Evolutionary conservation across 2,113 vertebrate species (phyloP), one percentile per base, ranked within the genome.

Genomic region (Cygnus atratus): DNA sequence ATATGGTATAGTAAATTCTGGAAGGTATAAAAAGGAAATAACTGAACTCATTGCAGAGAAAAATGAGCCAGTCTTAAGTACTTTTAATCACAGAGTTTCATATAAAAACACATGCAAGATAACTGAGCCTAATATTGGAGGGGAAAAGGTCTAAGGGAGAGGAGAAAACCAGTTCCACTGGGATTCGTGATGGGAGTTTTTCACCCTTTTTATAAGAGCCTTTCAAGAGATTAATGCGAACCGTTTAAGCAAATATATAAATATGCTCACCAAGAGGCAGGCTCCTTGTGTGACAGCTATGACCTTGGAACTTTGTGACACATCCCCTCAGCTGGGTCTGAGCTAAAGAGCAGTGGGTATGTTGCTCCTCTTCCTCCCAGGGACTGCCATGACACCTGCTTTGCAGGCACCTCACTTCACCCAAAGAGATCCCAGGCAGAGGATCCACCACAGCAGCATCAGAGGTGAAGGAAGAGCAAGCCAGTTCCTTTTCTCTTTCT

Each of bases 21-120:
- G 96, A 97, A 97, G 91, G 91, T 96, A 96, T 84, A 96, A 95
- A 97, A 96, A 95, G 92, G 93, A 96, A 97, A 93, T 96, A 96
- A 96, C 88, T 95, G 94, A 96, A 96, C 79, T 95, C 90, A 83
- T 93, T 96, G 95, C 88, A 92, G 70, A 96, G 96, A 96, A 96
- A 94, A 97, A 95, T 95, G 95, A 95, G 76, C 78, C 43, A 88
- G 55, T 88, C 82, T 96, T 94, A 95, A 95, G 87, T 88, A 90
- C 89, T 86, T 95, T 78, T 93, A 96, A 96, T 97, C 89, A 94
- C 74, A 54, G 61, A 77, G 68, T 90, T 95, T 94, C 82, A 58
- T 86, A 95, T 78, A 80, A 95, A 94, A 96, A 78, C 76, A 94
- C 68, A 90, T 84, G 72, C 76, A 95, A 92, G 80, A 93, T 46